These are phyloP conservation scores for Chloromyia formosa DNA, from an alignment of 2,888 invertebrate species.

Conservation along the genomic window DNA sequence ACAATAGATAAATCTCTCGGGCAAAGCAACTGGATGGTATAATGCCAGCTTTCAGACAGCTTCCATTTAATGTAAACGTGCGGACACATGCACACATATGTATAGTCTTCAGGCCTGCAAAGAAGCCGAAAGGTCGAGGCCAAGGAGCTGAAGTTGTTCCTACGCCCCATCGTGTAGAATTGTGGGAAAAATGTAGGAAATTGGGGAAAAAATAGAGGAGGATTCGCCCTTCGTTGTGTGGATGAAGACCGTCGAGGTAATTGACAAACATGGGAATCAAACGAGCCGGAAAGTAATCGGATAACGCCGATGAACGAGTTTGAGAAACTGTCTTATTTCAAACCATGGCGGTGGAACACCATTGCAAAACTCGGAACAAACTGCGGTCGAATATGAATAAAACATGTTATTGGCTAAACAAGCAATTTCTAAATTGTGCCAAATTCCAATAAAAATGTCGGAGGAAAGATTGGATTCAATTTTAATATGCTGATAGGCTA, in stretches of 20 bases:
- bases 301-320: not conserved
- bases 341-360: not conserved
- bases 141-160: not conserved
- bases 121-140: not conserved
- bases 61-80: constrained; percentile 10
- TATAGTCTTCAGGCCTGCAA: not conserved
- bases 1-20: not conserved
- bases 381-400: not conserved
- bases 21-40: not conserved
- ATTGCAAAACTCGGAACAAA: not conserved
- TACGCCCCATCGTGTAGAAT: not conserved
- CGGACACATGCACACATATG: not conserved
- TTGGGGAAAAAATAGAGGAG: not conserved
- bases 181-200: not conserved
- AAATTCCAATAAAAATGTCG: not conserved
- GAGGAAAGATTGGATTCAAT: not conserved
- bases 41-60: constrained; percentile 4
- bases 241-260: not conserved
- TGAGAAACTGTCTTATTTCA: not conserved
- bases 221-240: not conserved
- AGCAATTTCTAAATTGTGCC: not conserved
- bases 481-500: not conserved
- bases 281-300: constrained; percentile 6
- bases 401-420: not conserved
- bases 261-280: constrained; percentile 5